Evolutionary conservation across 2,797 vertebrate genomes (phyloP), one percentile per base, ranked within the genome.

Genomic region (Danio tinwini): DNA sequence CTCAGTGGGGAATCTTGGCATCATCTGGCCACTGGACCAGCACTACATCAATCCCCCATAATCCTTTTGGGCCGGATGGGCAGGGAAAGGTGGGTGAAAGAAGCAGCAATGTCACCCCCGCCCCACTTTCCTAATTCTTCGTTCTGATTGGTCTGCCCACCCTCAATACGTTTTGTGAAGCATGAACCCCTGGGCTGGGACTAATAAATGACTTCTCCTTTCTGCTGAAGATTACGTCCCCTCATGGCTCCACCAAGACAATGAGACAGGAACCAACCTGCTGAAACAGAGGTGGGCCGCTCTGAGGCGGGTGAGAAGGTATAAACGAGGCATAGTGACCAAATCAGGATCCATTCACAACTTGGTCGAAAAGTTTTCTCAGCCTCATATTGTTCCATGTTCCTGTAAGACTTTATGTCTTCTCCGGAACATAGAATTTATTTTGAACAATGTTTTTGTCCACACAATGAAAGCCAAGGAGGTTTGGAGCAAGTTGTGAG

Each of bases 1-100:
- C 90, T 87, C 91, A 92, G 91, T 90, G 84, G 92, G 91, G 87
- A 80, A 87, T 88, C 88, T 83, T 86, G 74, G 81, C 83, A 86
- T 84, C 82, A 86, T 84, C 82, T 79, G 80, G 81, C 68, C 82
- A 82, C 52, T 81, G 81, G 82, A 77, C 82, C 65, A 72, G 85
- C 71, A 67, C 83, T 86, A 89, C 89, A 90, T 86, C 89, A 91
- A 90, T 90, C 88, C 83, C 88, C 87, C 76, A 86, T 92, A 93
- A 94, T 93, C 90, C 89, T 86, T 73, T 45, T 83, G 85, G 86
- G 82, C 75, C 37, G 73, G 81, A 86, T 39, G 82, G 85, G 81
- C 74, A n/a, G 69, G 83, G 76, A 75, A 62, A 76, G 62, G 55
- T 72, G 39, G 79, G 61, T 72, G 78, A 86, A 86, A 86, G 77